Evolutionary conservation across 2,113 vertebrate species (phyloP), one percentile per base, ranked within the genome.

Genomic region (Alexandromys fortis): DNA sequence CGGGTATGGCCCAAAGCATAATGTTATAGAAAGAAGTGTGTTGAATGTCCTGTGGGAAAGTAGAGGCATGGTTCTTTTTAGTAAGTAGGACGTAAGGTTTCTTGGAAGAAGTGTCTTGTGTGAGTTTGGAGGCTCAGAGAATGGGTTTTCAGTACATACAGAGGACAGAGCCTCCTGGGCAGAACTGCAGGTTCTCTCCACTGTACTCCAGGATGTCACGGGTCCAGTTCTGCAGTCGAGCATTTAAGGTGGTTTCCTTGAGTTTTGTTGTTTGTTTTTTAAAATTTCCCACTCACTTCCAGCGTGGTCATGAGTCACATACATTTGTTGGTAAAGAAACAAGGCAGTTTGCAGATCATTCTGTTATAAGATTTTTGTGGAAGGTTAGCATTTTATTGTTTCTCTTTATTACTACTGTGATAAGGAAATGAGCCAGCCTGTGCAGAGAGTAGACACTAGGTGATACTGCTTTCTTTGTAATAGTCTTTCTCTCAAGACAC

Each of bases 11-110:
- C 83, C 47, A 79, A 96, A 14, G 35, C 65, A 49, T 83, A 75
- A 58, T 49, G 78, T 77, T 5, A 63, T 77, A 81, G 45, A 94
- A 86, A 72, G 52, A 96, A 83, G 45, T 67, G 58, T 73, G 42
- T 58, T 70, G 17, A 73, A 28, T 92, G 52, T 45, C 28, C 12
- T 58, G 4, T 67, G 67, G 22, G 47, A 96, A 94, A 92, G 58
- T 90, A 68, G 47, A 95, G 52, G 94, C 30, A 72, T 92, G 28
- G 76, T 92, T 97, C 73, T 73, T 91, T 95, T 94, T 55, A 82
- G 42, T 89, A 63, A n/a, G 94, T 49, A 45, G n/a, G 90, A 87
- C 70, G 63, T 75, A 92, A 89, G 38, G 0, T 35, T 85, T 94
- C 67, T 96, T 91, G 76, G 38, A 93, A 96, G n/a, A 78, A 45